Evolutionary conservation across 2,113 vertebrate genomes (phyloP).

Genomic region (Sylvia atricapilla): DNA sequence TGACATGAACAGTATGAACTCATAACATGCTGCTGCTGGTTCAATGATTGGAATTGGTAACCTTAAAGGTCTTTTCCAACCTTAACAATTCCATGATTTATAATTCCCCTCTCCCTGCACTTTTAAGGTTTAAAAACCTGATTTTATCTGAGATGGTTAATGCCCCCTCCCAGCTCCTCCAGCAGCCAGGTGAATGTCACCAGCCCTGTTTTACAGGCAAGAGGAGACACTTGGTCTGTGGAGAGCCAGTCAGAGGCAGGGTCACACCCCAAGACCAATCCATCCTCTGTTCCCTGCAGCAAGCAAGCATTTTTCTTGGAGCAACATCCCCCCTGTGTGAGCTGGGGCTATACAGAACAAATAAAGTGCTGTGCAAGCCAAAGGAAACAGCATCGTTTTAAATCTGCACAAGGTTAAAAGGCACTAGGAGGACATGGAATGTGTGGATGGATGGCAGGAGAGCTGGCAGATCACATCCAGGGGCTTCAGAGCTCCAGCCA

Average conservation of each 20-base stretch:
- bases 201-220: neutral
- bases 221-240: neutral
- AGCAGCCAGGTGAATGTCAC: neutral
- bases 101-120: neutral
- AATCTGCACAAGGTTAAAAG: slow-evolving; percentile 33
- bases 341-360: neutral
- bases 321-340: neutral
- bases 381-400: slow-evolving; percentile 11
- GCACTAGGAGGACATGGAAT: neutral
- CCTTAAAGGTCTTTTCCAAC: neutral
- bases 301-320: neutral
- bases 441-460: neutral
- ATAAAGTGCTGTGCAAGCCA: slow-evolving; percentile 38
- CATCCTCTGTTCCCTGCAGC: neutral
- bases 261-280: neutral
- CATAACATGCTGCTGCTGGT: accelerated
- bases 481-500: neutral
- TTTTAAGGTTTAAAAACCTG: neutral
- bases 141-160: neutral
- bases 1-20: accelerated
- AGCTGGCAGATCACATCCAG: neutral
- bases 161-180: neutral
- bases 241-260: neutral
- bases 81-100: neutral
- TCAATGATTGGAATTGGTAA: neutral